Evolutionary conservation across 37 sponge, comb jelly and placozoan genomes (phyloP).

Genomic region (Cladorhizidae sp.): DNA sequence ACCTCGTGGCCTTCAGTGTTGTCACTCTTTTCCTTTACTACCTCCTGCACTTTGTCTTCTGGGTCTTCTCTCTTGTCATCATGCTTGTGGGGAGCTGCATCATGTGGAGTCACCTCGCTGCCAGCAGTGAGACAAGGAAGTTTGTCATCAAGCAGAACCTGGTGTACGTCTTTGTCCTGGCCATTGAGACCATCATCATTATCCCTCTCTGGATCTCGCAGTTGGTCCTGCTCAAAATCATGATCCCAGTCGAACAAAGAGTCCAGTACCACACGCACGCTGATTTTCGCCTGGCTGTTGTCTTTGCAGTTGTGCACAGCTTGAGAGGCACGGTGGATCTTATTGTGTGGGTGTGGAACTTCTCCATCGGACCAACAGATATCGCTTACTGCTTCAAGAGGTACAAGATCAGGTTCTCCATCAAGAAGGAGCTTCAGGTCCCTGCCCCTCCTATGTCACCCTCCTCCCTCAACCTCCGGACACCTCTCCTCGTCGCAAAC

Average conservation of each 20-base stretch:
- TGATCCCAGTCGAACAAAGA: too few relatives aligned
- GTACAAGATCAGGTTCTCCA: background rate
- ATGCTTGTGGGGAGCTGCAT: conserved; percentile 33
- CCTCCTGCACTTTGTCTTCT: conserved; percentile 39
- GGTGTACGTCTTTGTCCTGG: conserved; percentile 55
- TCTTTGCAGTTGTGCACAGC: conserved; percentile 70
- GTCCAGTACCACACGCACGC: conserved; percentile 5
- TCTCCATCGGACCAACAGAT: conserved; percentile 62
- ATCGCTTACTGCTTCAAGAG: conserved; percentile 11
- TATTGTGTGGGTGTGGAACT: conserved; percentile 72
- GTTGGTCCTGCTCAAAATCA: background rate
- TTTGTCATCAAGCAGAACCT: conserved; percentile 69
- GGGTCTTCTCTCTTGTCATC: conserved; percentile 45
- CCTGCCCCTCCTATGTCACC: background rate
- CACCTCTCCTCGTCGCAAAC: conserved; percentile 32
- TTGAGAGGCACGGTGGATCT: conserved; percentile 73
- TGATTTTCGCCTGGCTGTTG: conserved; percentile 45
- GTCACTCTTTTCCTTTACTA: conserved; percentile 64
- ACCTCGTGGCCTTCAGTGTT: conserved; percentile 5
- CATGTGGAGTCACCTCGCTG: conserved; percentile 35
- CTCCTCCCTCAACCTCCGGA: background rate
- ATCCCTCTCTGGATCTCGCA: conserved; percentile 63
- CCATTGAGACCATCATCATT: conserved; percentile 55
- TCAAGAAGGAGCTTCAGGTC: background rate
- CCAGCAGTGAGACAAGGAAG: conserved; percentile 69